Evolutionary conservation across 2,797 vertebrate species (phyloP).

Genomic region (Gouania willdenowi): DNA sequence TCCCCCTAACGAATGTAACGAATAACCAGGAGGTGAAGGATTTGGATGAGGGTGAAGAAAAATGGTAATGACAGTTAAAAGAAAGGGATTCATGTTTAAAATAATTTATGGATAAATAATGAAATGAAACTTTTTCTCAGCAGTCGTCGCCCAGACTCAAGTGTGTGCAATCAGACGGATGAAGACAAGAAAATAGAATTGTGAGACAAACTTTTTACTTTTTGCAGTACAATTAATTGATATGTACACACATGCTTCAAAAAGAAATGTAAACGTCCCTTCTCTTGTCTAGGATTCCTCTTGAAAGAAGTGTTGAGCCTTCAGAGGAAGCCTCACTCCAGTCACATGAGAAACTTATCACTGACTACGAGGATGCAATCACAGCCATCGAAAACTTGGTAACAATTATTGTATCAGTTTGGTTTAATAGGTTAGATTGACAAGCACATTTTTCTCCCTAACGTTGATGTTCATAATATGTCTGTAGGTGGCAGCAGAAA

Average conservation of each 20-base stretch:
- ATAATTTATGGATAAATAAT: background rate
- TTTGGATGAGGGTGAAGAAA: background rate
- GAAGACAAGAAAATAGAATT: no score
- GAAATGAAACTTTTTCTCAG: no score
- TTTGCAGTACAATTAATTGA: no score
- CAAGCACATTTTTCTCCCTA: background rate
- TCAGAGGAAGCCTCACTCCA: slow-evolving; percentile 10
- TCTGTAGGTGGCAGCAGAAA: slow-evolving; percentile 33
- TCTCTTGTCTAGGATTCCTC: no score
- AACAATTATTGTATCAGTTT: slow-evolving; percentile 15
- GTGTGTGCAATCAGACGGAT: no score
- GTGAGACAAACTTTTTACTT: no score
- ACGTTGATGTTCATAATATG: background rate
- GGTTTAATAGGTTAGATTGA: background rate
- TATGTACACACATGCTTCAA: no score
- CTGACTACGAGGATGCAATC: slow-evolving; percentile 72
- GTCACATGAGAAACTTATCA: slow-evolving; percentile 69
- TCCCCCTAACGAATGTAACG: slow-evolving; percentile 62
- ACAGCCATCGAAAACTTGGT: slow-evolving; percentile 76
- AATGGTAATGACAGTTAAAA: background rate
- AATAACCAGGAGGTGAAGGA: slow-evolving; percentile 24
- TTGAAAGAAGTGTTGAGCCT: no score
- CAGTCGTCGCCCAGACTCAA: no score
- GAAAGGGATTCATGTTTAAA: background rate
- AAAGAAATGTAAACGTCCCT: no score